phyloP scores from a whole-genome alignment of 1,140 invertebrate genomes.

The Drusus annulatus region DNA sequence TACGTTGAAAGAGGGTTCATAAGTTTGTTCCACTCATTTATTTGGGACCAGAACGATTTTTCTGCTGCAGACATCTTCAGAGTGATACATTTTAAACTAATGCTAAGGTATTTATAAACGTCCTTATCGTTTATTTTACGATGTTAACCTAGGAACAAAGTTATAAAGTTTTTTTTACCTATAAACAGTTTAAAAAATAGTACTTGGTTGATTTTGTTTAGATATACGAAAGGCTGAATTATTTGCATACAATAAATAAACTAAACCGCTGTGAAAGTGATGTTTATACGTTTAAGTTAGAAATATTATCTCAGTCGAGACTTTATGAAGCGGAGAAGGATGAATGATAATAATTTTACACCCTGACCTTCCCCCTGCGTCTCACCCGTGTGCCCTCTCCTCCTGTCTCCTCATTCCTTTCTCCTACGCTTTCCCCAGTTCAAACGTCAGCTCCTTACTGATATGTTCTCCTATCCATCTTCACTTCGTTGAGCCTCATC shows the following conservation, averaged over 20 bases:
- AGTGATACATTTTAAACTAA: no score
- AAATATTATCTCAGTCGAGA: constrained; percentile 26
- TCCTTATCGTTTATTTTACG: no score
- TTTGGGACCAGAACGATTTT: no score
- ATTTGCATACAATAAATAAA: background rate
- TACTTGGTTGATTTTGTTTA: no score
- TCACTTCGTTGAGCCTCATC: background rate
- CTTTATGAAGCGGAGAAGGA: constrained; percentile 32
- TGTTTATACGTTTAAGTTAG: constrained; percentile 30
- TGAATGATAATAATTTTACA: constrained; percentile 42
- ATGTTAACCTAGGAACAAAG: no score
- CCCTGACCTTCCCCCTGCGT: constrained; percentile 28
- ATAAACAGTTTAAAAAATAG: no score
- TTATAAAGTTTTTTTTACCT: no score
- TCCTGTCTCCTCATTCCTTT: background rate
- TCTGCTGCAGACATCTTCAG: no score
- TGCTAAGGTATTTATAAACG: no score
- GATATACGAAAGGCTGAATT: no score
- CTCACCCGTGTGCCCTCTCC: constrained; percentile 2
- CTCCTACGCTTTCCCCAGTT: background rate
- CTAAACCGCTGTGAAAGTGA: constrained; percentile 19
- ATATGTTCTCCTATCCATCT: constrained; percentile 34
- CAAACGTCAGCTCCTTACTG: constrained; percentile 35
- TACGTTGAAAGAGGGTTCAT: no score
- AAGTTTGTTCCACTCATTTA: no score